These are phyloP conservation scores for Thysanoteuthis rhombus DNA, from an alignment of 2,888 invertebrate genomes.

Conservation along the genomic window DNA sequence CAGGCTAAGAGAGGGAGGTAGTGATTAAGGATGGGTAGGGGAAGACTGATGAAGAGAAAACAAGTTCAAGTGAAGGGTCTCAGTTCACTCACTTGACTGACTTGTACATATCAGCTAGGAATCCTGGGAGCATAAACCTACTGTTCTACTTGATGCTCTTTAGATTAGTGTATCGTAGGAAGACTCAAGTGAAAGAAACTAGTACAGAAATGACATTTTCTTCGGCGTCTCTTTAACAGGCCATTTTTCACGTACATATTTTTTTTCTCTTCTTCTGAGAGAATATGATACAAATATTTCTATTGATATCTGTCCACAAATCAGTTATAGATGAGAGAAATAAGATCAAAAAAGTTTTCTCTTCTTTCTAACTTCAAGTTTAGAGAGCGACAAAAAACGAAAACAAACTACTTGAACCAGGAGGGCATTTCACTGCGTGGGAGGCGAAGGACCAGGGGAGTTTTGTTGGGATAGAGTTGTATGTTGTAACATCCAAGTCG, in stretches of 20 bases:
- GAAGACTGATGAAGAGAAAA: neutral
- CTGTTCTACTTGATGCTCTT: neutral
- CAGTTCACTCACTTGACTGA: neutral
- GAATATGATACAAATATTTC: too few species aligned
- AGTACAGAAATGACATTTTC: neutral
- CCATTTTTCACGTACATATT: neutral
- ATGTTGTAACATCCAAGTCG: too few species aligned
- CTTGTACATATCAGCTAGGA: neutral
- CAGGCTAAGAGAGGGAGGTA: neutral
- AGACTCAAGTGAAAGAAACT: neutral
- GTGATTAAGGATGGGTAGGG: neutral
- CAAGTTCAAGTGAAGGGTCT: neutral
- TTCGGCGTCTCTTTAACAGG: neutral
- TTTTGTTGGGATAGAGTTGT: too few species aligned
- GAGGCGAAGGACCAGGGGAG: too few species aligned
- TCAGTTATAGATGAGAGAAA: too few species aligned
- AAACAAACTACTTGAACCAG: too few species aligned
- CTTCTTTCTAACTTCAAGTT: too few species aligned
- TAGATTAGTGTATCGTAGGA: neutral
- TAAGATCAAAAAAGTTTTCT: too few species aligned
- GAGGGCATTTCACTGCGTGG: too few species aligned
- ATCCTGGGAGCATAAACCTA: neutral
- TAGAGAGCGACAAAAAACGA: too few species aligned
- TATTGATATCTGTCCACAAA: too few species aligned
- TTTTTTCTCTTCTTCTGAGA: too few species aligned